phyloP scores from a whole-genome alignment of 2,113 vertebrate genomes.

The Neogale vison region DNA sequence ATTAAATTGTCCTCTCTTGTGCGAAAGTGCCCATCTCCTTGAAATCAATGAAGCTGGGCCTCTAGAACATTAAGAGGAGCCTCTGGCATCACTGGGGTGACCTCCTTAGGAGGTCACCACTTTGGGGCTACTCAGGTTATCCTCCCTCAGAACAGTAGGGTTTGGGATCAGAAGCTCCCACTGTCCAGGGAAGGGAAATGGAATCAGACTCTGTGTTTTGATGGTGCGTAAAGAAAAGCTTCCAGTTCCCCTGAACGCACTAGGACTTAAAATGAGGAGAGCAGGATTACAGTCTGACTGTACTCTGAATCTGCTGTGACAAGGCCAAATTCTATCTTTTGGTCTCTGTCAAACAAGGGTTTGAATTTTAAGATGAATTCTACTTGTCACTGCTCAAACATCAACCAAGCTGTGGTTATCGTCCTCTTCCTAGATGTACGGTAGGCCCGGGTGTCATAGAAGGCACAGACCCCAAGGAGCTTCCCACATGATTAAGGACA shows the following conservation, averaged over 20 bases:
- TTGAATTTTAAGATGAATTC: conserved; percentile 40
- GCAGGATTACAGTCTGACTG: not conserved
- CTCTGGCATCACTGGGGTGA: not conserved
- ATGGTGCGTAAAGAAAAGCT: not conserved
- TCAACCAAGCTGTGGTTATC: not conserved
- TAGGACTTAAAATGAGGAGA: not conserved
- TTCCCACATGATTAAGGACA: not conserved
- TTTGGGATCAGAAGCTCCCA: not conserved
- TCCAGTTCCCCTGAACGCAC: not conserved
- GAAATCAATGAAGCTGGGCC: not conserved
- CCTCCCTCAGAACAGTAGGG: not conserved
- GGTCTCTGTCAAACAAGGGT: conserved; percentile 36
- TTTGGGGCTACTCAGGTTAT: not conserved
- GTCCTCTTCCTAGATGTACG: not conserved
- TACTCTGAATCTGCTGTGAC: conserved; percentile 24
- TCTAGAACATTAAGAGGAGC: not conserved
- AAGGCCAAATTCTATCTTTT: not conserved
- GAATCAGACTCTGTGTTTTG: not conserved
- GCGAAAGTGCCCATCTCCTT: not conserved
- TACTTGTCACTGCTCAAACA: not conserved
- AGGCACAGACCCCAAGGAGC: not conserved
- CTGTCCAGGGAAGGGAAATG: not conserved
- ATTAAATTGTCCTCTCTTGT: not conserved
- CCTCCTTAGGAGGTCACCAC: not conserved
- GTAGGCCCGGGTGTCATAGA: not conserved